Evolutionary conservation across 2,797 vertebrate genomes (phyloP).

Genomic region (Pseudotriccus pelzelni): DNA sequence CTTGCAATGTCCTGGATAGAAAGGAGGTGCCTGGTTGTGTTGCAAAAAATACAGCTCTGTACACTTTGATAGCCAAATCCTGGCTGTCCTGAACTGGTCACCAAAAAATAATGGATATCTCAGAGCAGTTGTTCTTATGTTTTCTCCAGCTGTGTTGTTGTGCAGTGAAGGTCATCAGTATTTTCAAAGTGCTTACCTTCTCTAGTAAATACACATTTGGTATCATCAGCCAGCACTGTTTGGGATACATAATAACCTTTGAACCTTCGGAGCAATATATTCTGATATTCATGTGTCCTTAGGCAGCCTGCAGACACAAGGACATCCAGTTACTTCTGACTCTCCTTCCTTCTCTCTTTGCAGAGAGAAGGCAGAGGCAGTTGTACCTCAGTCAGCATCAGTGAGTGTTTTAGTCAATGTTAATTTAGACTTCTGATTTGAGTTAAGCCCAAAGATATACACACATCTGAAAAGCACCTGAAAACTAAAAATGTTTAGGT

Average conservation of each 20-base stretch:
- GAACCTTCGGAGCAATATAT: neutral
- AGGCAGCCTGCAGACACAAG: neutral
- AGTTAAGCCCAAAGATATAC: neutral
- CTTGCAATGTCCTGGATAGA: neutral
- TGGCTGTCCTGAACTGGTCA: neutral
- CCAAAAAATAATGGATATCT: neutral
- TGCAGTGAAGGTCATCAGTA: neutral
- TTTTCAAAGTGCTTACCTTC: neutral
- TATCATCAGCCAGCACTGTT: neutral
- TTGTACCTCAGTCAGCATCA: neutral
- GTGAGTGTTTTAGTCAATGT: neutral
- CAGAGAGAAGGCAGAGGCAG: neutral
- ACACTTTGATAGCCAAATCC: neutral
- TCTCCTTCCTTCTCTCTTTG: neutral
- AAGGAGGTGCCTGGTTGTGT: neutral
- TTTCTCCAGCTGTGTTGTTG: neutral
- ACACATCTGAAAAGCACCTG: neutral
- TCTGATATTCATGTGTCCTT: neutral
- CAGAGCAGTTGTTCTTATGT: neutral
- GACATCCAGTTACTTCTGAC: neutral
- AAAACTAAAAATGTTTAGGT: neutral
- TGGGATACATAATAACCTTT: neutral
- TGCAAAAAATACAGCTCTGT: neutral
- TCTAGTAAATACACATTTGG: neutral
- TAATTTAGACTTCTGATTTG: neutral